These are phyloP conservation scores for Drosophila funebris DNA, from an alignment of 1,140 invertebrate genomes.

Conservation along the genomic window DNA sequence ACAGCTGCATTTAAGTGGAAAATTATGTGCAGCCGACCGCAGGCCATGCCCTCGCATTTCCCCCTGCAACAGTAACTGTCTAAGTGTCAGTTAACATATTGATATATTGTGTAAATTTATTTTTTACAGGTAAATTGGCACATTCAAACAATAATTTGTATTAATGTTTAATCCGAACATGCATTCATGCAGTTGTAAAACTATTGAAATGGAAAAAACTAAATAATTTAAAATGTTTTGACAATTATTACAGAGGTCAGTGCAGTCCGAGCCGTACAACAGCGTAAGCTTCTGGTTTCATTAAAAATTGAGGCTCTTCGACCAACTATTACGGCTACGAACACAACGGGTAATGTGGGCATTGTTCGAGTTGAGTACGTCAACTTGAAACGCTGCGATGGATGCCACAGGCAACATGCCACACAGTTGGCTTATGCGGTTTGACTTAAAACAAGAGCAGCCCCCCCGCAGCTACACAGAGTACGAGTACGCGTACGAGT, in stretches of 20 bases:
- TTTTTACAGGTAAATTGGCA: background rate
- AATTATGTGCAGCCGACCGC: constrained; percentile 63
- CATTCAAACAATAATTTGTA: background rate
- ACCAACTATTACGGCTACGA: background rate
- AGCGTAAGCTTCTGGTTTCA: no score
- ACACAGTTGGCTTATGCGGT: constrained; percentile 5
- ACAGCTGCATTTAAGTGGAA: constrained; percentile 75
- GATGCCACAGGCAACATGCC: constrained; percentile 1
- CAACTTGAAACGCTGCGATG: constrained; percentile 19
- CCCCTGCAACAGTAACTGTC: background rate
- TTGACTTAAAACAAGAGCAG: background rate
- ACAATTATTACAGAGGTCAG: no score
- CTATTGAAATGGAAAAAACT: no score
- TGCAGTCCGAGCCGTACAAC: no score
- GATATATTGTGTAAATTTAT: constrained; percentile 32
- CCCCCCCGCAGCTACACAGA: background rate
- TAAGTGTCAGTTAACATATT: constrained; percentile 27
- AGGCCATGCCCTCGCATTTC: background rate
- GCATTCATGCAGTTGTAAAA: no score
- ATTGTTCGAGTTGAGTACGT: constrained; percentile 7
- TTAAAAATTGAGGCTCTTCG: background rate
- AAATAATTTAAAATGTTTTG: no score
- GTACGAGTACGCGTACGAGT: no score
- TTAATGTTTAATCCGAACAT: no score
- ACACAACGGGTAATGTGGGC: background rate